Conservation (phyloP, 2,113 vertebrate genomes). For the Apistogramma diplotaenia region DNA sequence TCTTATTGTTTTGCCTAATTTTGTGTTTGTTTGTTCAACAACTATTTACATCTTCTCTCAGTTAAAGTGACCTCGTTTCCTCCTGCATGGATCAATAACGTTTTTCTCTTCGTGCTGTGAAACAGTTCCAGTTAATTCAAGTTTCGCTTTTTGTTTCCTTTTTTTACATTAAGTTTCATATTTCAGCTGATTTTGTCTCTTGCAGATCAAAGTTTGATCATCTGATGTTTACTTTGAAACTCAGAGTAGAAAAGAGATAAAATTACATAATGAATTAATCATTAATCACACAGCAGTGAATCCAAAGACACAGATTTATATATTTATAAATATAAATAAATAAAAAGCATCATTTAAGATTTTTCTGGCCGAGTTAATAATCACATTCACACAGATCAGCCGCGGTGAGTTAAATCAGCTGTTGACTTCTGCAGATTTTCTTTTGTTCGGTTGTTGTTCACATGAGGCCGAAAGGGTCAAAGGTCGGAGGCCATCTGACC, state of each 20-base stretch:
- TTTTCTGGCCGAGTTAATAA: not conserved
- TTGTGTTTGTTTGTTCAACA: not conserved
- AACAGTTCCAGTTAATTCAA: too few relatives aligned
- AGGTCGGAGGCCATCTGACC: slow-evolving; percentile 68
- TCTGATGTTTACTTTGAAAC: not conserved
- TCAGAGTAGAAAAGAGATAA: not conserved
- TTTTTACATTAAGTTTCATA: too few relatives aligned
- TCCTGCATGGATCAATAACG: not conserved
- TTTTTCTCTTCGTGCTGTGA: not conserved
- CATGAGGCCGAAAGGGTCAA: slow-evolving; percentile 29
- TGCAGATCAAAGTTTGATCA: not conserved
- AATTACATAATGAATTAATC: not conserved
- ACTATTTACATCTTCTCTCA: not conserved
- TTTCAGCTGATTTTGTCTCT: too few relatives aligned
- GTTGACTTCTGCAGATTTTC: slow-evolving; percentile 13
- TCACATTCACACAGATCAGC: not conserved
- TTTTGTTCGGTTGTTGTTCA: slow-evolving; percentile 29
- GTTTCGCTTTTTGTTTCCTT: too few relatives aligned
- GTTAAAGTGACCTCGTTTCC: not conserved
- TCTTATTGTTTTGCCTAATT: not conserved
- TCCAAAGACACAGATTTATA: not conserved
- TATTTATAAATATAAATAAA: rapidly evolving
- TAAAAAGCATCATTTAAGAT: not conserved
- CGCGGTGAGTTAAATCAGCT: not conserved
- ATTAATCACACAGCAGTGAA: not conserved